phyloP scores from a whole-genome alignment of 2,888 invertebrate genomes.

The Chymomyza procnemis region DNA sequence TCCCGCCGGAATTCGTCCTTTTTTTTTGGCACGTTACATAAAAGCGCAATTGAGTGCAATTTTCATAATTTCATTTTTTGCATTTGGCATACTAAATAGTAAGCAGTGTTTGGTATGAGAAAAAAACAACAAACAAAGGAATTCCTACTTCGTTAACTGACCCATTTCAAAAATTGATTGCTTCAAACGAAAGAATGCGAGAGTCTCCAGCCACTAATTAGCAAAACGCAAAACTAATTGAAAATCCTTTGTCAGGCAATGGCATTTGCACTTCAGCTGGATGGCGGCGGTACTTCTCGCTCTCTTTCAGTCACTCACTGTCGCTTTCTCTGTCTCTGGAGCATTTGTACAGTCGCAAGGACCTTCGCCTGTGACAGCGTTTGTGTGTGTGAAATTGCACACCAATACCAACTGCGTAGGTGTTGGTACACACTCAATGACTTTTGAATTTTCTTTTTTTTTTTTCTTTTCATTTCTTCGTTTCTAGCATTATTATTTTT shows the following conservation, averaged over 20 bases:
- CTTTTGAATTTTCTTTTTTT: background rate
- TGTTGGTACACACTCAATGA: background rate
- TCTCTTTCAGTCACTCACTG: background rate
- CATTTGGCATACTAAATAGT: slow-evolving; percentile 23
- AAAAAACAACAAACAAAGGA: slow-evolving; percentile 5
- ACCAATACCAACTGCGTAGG: background rate
- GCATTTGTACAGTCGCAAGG: background rate
- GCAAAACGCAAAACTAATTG: slow-evolving; percentile 44
- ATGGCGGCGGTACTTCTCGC: no score
- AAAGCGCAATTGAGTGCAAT: slow-evolving; percentile 22
- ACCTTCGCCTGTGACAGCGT: background rate
- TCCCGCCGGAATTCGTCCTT: background rate
- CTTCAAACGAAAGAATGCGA: background rate
- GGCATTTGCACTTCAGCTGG: slow-evolving; percentile 6
- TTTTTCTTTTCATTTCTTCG: background rate
- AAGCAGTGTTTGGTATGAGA: background rate
- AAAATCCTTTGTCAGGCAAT: slow-evolving; percentile 31
- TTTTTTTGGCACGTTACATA: slow-evolving; percentile 3
- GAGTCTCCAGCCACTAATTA: background rate
- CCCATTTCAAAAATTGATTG: background rate
- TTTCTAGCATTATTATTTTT: slow-evolving; percentile 1
- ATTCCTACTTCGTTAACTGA: slow-evolving; percentile 6
- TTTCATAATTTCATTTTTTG: slow-evolving; percentile 35
- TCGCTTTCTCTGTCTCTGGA: background rate
- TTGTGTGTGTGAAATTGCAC: background rate